Evolutionary conservation across 2,113 vertebrate species (phyloP).

Genomic region (Lota lota): DNA sequence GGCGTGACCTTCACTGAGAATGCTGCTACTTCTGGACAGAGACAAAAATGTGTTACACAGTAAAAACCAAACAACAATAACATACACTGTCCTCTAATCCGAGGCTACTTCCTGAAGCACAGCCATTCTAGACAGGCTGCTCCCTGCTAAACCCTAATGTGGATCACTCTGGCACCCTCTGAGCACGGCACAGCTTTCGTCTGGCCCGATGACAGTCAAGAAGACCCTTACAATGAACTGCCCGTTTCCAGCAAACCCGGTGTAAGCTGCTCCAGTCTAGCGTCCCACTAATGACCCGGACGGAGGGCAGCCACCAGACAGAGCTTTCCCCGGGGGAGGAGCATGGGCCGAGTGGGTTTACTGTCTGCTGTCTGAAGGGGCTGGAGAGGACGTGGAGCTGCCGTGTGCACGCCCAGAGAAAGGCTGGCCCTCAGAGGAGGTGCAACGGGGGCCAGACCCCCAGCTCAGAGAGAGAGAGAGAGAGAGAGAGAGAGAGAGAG

Average conservation of each 20-base stretch:
- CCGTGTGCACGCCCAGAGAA: constrained; percentile 50
- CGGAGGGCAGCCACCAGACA: constrained; percentile 12
- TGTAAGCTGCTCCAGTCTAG: neutral
- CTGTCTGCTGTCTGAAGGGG: constrained; percentile 55
- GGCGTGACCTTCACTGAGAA: constrained; percentile 92
- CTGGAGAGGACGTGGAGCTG: constrained; percentile 53
- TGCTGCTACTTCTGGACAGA: constrained; percentile 87
- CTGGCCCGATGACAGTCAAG: too few species aligned
- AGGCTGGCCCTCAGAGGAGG: constrained; percentile 50
- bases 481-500: neutral
- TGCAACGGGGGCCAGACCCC: constrained; percentile 52
- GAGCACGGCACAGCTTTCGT: too few species aligned
- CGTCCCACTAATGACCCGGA: too few species aligned
- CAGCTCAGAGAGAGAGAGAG: constrained; percentile 40
- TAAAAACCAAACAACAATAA: neutral
- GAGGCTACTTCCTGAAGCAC: neutral
- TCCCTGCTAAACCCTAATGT: too few species aligned
- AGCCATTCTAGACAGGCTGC: neutral
- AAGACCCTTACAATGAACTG: too few species aligned
- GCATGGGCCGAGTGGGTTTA: constrained; percentile 42
- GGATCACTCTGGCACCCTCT: too few species aligned
- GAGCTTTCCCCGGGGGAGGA: constrained; percentile 10
- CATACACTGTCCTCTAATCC: neutral
- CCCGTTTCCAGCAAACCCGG: too few species aligned
- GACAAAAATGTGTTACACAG: constrained; percentile 27